These are phyloP conservation scores for Chaetogeoica ovagalla DNA, from an alignment of 2,888 invertebrate species.

Conservation along the genomic window DNA sequence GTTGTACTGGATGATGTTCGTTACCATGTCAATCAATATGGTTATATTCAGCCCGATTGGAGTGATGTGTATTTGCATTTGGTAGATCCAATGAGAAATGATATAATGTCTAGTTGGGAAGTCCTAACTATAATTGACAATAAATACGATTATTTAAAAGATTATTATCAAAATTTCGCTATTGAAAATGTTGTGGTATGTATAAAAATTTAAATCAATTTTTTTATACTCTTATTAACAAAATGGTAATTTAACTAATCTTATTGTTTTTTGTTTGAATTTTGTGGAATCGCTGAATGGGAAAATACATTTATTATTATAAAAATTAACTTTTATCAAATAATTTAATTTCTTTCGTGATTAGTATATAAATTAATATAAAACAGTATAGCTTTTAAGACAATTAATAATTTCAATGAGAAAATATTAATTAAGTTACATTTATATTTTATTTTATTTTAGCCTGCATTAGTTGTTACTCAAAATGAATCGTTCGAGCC, in stretches of 20 bases:
- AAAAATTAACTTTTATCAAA: no score
- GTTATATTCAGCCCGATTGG: conserved; percentile 72
- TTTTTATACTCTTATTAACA: no score
- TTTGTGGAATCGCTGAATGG: no score
- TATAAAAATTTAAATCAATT: neutral
- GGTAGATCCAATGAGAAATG: conserved; percentile 73
- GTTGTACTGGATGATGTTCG: conserved; percentile 80
- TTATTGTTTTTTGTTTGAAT: neutral
- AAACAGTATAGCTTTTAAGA: no score
- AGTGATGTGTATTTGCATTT: conserved; percentile 85
- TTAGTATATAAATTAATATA: no score
- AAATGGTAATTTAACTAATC: no score
- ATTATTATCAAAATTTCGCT: conserved; percentile 74
- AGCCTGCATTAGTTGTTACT: conserved; percentile 69
- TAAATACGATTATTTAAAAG: conserved; percentile 82
- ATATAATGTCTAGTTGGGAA: conserved; percentile 76
- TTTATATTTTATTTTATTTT: conserved; percentile 55
- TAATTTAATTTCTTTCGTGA: no score
- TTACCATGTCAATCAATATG: conserved; percentile 71
- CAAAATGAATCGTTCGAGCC: conserved; percentile 81
- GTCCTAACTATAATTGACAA: conserved; percentile 80
- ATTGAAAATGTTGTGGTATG: conserved; percentile 69
- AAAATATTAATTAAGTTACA: conserved; percentile 2
- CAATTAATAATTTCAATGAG: no score
- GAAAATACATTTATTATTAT: no score